These are phyloP conservation scores for Pseudococcus viburni DNA, from an alignment of 2,888 invertebrate genomes.

Conservation along the genomic window DNA sequence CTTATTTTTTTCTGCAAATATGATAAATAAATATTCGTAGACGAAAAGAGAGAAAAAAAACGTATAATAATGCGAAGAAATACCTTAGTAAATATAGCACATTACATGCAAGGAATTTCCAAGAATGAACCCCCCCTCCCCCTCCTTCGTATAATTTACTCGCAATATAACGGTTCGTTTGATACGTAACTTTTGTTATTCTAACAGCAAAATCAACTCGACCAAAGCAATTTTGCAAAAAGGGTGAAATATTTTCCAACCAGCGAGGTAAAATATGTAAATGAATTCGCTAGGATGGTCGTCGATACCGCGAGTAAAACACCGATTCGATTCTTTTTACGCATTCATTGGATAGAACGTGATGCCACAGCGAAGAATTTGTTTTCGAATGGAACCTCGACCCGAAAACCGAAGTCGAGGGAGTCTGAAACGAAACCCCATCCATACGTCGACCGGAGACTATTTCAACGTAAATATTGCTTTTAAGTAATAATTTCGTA, in stretches of 20 bases:
- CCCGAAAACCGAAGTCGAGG: not conserved
- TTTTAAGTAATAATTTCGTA: conserved; percentile 30
- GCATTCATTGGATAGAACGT: not conserved
- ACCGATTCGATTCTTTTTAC: not conserved
- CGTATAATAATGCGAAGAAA: too few species aligned
- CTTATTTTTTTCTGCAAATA: too few species aligned
- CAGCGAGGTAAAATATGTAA: conserved; percentile 15
- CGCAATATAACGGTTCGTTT: not conserved
- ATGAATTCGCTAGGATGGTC: not conserved
- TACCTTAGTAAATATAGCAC: too few species aligned
- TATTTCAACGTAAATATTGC: conserved; percentile 17
- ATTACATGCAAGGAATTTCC: too few species aligned
- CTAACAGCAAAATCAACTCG: conserved; percentile 1
- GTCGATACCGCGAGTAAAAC: not conserved
- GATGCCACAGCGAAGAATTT: not conserved
- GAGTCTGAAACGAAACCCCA: not conserved
- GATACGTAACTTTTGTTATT: conserved; percentile 32
- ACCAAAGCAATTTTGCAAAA: conserved; percentile 21
- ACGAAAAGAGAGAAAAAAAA: too few species aligned
- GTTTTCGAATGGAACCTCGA: not conserved
- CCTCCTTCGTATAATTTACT: not conserved
- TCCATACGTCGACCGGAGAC: not conserved
- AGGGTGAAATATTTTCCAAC: conserved; percentile 8
- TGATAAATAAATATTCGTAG: too few species aligned
- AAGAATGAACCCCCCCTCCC: too few species aligned